These are phyloP conservation scores for Morus bassanus DNA, from an alignment of 2,797 vertebrate genomes.

Conservation along the genomic window DNA sequence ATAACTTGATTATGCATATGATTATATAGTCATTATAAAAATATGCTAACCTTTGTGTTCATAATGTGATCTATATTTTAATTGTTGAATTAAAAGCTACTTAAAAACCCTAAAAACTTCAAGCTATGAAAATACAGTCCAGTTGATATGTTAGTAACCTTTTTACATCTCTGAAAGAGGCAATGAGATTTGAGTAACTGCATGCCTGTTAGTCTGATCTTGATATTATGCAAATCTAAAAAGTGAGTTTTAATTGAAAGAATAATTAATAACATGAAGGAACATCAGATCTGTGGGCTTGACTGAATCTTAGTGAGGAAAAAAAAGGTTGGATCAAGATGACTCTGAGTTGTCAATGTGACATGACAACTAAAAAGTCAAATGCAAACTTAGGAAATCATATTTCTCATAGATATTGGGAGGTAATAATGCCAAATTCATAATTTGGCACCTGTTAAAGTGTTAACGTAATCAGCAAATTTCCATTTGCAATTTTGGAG, in stretches of 20 bases:
- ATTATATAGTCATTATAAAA: conserved; percentile 33
- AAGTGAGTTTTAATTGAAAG: not conserved
- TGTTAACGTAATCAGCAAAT: not conserved
- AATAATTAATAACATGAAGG: not conserved
- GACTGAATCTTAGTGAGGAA: not conserved
- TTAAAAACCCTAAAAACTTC: not conserved
- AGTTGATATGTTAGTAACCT: not conserved
- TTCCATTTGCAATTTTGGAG: not conserved
- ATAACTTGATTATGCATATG: not conserved
- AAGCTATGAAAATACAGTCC: not conserved
- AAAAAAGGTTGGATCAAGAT: not conserved
- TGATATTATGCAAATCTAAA: not conserved
- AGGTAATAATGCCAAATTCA: not conserved
- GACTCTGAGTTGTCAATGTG: not conserved
- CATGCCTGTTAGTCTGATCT: not conserved
- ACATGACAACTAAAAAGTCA: not conserved
- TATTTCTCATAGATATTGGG: not conserved
- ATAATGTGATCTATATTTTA: not conserved
- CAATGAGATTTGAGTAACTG: not conserved
- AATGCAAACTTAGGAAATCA: not conserved
- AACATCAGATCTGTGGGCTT: not conserved
- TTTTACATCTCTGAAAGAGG: not conserved
- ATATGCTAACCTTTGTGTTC: not conserved
- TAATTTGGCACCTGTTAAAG: not conserved
- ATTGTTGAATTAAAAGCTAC: not conserved